A percentile compares a stretch with the other conserved stretches of the same genome.
Conservation (phyloP, 2,113 vertebrate species). For the Xerus inauris region DNA sequence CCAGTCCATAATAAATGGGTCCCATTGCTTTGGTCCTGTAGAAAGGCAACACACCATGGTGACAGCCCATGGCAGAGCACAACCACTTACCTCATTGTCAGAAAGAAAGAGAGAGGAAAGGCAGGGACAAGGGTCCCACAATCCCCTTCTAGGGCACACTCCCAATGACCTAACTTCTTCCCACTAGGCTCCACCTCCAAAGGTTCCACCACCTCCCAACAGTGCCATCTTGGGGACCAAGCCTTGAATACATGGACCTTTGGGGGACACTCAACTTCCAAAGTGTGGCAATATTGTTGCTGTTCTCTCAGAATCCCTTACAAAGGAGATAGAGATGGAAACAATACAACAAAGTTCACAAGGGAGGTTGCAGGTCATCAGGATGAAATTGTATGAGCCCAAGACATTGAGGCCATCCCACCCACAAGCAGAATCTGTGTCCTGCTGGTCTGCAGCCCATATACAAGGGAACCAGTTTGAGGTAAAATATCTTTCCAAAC, state of each 20-base stretch:
- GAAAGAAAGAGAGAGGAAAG: background rate
- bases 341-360: background rate
- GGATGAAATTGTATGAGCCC: too few relatives aligned
- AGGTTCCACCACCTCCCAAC: too few relatives aligned
- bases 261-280: background rate
- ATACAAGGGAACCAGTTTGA: background rate
- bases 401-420: fast-evolving
- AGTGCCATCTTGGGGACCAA: background rate
- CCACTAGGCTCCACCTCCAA: background rate
- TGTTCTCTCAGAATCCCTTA: background rate
- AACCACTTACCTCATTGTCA: background rate
- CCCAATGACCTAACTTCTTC: background rate
- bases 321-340: background rate
- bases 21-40: too few relatives aligned
- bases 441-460: background rate
- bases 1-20: too few relatives aligned
- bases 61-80: background rate
- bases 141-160: too few relatives aligned
- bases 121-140: background rate
- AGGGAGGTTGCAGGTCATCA: background rate
- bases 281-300: background rate
- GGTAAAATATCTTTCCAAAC: background rate
- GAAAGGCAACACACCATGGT: background rate
- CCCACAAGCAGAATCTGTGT: background rate
- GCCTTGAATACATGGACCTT: background rate